Base-by-base conservation (phyloP, 1,140 invertebrate genomes). In the Mamestra configurata region DNA sequence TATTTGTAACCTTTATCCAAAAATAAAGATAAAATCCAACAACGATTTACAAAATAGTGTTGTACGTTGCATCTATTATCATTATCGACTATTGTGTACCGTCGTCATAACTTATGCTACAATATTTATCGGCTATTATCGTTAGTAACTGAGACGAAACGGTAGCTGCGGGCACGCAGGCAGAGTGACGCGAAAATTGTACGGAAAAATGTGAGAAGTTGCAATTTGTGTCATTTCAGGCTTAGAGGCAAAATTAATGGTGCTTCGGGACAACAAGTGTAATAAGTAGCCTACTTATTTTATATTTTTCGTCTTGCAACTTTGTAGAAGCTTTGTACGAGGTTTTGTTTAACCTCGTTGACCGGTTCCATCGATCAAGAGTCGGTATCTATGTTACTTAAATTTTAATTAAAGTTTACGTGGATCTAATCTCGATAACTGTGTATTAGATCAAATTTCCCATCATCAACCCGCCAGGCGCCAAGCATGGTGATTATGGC, bases 161-260 rank as follows among this genome's bases (percentile, higher is more conserved):
- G 79, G 88, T 90, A 89, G 89, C 90, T 87, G 24, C 78, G 66
- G 86, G 89, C 87, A 71, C 66, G 55, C 46, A 72, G 79, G 81
- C 79, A 68, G 77, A 82, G 70, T 84, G 86, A 90, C 86, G 84
- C 76, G 86, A 88, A 90, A 88, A 91, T 90, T 90, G 86, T 85
- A 83, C 82, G 84, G 53, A 86, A 90, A 89, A 91, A 88, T 86
- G 82, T 76, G 84, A 84, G 81, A 86, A 82, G 68, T 86, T 81
- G 82, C 79, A 89, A 89, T 90, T 88, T 87, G 72, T 86, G 83
- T 89, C 84, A 82, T 40, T 70, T 46, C 5, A 1, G 40, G 66
- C 66, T 27, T 70, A 27, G 10, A 70, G 66, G 66, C 40, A 20
- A 10, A 70, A 70, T 70, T 70, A 70, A 20, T n/a, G 40, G 40